phyloP scores from a whole-genome alignment of 2,888 invertebrate genomes.

The Torymus auratus region DNA sequence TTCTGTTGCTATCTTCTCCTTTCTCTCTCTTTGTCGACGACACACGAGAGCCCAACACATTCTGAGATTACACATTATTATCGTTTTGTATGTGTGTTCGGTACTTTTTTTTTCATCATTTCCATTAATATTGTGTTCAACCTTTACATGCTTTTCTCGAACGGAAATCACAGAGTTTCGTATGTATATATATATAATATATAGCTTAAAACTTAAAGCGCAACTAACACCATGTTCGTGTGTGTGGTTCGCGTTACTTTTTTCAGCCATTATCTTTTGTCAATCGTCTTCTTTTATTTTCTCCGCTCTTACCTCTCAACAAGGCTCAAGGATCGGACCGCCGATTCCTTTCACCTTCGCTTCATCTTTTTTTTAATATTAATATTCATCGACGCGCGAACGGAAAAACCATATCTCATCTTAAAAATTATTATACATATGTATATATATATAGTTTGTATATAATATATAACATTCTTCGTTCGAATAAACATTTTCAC shows the following conservation, averaged over 20 bases:
- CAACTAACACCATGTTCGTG: slow-evolving; percentile 31
- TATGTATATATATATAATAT: neutral
- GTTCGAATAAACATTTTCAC: slow-evolving; percentile 54
- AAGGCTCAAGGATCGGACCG: slow-evolving; percentile 50
- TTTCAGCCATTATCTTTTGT: no score
- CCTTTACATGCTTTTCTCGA: slow-evolving; percentile 20
- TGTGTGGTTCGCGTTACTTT: no score
- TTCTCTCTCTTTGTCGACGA: slow-evolving; percentile 46
- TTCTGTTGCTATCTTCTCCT: slow-evolving; percentile 5
- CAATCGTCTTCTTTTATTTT: neutral
- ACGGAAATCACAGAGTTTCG: slow-evolving; percentile 58
- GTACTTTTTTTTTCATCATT: slow-evolving; percentile 2
- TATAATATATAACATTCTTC: slow-evolving; percentile 57
- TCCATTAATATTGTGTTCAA: neutral
- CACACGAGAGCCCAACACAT: slow-evolving; percentile 39
- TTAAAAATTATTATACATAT: slow-evolving; percentile 57
- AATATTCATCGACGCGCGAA: slow-evolving; percentile 39
- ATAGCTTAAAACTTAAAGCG: slow-evolving; percentile 50
- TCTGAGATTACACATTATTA: no score
- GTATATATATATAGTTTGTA: slow-evolving; percentile 48
- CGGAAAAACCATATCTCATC: slow-evolving; percentile 51
- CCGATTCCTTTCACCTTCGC: slow-evolving; percentile 22
- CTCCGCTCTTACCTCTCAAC: slow-evolving; percentile 20
- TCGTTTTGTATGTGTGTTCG: neutral
- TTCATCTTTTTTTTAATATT: neutral